Evolutionary conservation across 1,140 invertebrate genomes (phyloP).

Genomic region (Pogonomyrmex californicus): DNA sequence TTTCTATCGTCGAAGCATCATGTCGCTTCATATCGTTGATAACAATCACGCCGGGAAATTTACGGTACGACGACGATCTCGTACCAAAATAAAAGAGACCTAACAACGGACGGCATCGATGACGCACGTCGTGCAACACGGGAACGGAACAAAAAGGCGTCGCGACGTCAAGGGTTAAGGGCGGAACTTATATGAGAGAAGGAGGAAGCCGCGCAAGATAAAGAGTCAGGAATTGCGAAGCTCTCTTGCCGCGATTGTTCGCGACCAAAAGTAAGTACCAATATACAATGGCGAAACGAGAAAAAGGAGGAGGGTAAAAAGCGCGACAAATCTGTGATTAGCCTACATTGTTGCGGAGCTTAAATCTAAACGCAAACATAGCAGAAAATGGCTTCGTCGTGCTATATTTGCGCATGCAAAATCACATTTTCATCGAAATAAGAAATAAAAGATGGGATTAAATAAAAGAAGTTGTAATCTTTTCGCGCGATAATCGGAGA

Average conservation of each 20-base stretch:
- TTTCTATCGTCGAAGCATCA: neutral
- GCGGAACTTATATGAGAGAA: slow-evolving; percentile 20
- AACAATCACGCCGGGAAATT: neutral
- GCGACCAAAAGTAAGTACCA: slow-evolving; percentile 15
- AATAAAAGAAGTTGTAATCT: neutral
- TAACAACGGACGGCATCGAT: slow-evolving; percentile 44
- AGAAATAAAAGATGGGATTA: neutral
- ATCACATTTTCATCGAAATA: neutral
- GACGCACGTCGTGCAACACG: slow-evolving; percentile 33
- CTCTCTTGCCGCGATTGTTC: neutral
- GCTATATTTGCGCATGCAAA: neutral
- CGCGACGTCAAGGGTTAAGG: slow-evolving; percentile 45
- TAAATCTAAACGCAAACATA: slow-evolving; percentile 42
- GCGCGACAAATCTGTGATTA: slow-evolving; percentile 76
- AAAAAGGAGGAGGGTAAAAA: neutral
- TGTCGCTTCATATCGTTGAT: slow-evolving; percentile 13
- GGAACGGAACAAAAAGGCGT: slow-evolving; percentile 40
- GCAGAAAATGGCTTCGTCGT: slow-evolving; percentile 18
- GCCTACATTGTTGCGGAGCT: slow-evolving; percentile 74
- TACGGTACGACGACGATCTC: neutral
- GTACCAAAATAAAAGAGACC: slow-evolving; percentile 50
- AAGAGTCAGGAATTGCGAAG: neutral
- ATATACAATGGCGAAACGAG: slow-evolving; percentile 10
- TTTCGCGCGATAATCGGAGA: neutral
- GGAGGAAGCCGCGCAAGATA: slow-evolving; percentile 22